Conservation (phyloP, 2,888 invertebrate species). For the Drosophila meridiana region DNA sequence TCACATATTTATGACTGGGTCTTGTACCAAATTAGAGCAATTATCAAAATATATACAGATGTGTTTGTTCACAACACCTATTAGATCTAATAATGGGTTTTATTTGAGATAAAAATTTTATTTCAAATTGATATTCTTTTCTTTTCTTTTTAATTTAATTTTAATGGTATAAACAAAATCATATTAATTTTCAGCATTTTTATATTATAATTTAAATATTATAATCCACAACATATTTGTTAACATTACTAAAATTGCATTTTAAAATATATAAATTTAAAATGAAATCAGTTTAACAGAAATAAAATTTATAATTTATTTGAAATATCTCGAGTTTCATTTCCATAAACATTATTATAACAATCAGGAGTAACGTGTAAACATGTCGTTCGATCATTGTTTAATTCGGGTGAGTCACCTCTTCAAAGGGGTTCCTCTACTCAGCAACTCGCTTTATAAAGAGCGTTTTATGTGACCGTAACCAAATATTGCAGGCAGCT, state of each 20-base stretch:
- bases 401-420: constrained; percentile 12
- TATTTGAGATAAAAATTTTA: background rate
- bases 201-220: no score
- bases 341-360: background rate
- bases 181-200: no score
- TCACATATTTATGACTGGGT: background rate
- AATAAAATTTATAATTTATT: background rate
- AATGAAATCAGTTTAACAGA: background rate
- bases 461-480: constrained; percentile 2
- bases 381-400: background rate
- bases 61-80: no score
- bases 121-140: no score
- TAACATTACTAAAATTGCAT: background rate
- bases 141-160: no score
- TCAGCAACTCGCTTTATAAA: background rate
- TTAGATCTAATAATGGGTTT: background rate
- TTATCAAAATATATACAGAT: background rate
- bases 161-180: no score
- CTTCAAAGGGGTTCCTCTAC: background rate
- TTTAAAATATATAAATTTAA: background rate
- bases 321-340: background rate
- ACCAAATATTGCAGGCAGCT: constrained; percentile 5
- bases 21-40: background rate
- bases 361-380: constrained; percentile 9
- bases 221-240: background rate